Percentiles rank a stretch among this genome's conserved stretches.
These are phyloP conservation scores for Pelosia muscerda DNA, from an alignment of 2,888 invertebrate species.

Conservation along the genomic window DNA sequence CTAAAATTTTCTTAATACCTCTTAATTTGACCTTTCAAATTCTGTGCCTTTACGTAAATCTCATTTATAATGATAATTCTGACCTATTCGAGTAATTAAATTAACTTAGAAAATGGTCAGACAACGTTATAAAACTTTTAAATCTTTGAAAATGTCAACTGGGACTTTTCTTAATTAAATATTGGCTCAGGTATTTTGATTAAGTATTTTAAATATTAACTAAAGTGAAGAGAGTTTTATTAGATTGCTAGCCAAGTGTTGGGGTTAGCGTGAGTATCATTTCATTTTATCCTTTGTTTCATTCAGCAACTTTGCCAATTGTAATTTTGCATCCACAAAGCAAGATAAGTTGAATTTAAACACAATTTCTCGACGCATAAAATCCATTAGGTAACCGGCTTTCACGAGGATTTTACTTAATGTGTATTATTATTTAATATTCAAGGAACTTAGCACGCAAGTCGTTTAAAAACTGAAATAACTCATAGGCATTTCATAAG, in stretches of 20 bases:
- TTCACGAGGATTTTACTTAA: constrained; percentile 34
- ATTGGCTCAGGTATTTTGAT: background rate
- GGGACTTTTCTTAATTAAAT: background rate
- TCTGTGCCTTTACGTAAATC: no score
- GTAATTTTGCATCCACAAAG: constrained; percentile 12
- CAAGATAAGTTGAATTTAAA: constrained; percentile 7
- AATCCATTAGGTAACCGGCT: constrained; percentile 20
- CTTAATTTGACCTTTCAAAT: background rate
- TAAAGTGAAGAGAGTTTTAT: background rate
- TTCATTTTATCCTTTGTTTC: background rate
- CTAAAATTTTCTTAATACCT: background rate
- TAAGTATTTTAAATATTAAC: background rate
- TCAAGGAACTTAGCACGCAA: constrained; percentile 35
- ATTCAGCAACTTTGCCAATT: constrained; percentile 27
- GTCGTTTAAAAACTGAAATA: constrained; percentile 21
- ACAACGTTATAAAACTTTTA: background rate
- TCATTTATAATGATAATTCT: background rate
- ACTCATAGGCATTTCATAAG: background rate
- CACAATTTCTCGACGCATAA: constrained; percentile 16
- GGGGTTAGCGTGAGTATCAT: background rate
- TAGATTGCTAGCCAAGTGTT: background rate
- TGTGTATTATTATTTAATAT: constrained; percentile 42
- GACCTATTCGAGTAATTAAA: background rate
- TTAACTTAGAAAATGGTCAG: background rate
- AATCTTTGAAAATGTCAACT: background rate